Conservation (phyloP, 2,113 vertebrate species). For the Pollachius pollachius region DNA sequence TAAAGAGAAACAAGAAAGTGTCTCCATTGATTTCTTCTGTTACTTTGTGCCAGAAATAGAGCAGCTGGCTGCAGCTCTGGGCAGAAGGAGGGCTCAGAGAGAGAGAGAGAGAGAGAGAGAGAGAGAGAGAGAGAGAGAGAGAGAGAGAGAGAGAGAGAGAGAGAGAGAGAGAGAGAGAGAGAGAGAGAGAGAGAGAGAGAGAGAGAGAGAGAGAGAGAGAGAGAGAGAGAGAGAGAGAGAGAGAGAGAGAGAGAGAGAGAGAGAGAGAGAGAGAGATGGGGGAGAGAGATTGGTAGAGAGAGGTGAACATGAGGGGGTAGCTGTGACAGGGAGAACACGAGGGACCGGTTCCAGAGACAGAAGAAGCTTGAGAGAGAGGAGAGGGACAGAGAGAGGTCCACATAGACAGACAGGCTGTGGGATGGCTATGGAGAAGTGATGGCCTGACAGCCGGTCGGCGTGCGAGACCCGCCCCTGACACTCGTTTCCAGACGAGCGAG, state of each 20-base stretch:
- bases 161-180: slow-evolving; percentile 33
- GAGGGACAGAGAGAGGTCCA: neutral
- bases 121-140: neutral
- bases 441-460: no score
- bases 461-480: neutral
- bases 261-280: slow-evolving; percentile 26
- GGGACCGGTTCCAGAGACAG: neutral
- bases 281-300: neutral
- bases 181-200: slow-evolving; percentile 11
- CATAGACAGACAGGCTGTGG: neutral
- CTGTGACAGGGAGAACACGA: neutral
- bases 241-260: slow-evolving; percentile 16
- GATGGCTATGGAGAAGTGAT: neutral
- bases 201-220: slow-evolving; percentile 7
- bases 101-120: no score
- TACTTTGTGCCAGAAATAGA: slow-evolving; percentile 62
- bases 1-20: slow-evolving; percentile 1
- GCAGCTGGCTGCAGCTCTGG: slow-evolving; percentile 33
- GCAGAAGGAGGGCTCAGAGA: slow-evolving; percentile 16
- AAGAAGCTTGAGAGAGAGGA: neutral
- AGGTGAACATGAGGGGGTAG: neutral
- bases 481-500: neutral
- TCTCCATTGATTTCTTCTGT: slow-evolving; percentile 59
- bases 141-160: neutral
- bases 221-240: slow-evolving; percentile 6